Evolutionary conservation across 1,140 invertebrate species (phyloP).

Genomic region (Solenopsis invicta): DNA sequence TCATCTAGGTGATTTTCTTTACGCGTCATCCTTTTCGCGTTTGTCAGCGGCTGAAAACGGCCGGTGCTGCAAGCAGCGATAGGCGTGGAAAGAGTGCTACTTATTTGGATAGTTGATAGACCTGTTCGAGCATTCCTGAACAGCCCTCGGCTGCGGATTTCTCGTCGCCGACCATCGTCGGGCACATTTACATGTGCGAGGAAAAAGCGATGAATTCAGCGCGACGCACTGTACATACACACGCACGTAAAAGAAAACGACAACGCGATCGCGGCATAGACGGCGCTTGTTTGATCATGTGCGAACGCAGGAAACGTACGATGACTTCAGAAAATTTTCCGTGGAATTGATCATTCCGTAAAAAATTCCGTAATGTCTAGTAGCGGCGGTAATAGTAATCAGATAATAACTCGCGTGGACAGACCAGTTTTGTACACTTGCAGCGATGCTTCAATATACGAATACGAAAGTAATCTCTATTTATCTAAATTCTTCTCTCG

Average conservation of each 20-base stretch:
- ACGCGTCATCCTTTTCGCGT: background rate
- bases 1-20: background rate
- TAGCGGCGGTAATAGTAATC: too few relatives aligned
- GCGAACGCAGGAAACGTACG: background rate
- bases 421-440: background rate
- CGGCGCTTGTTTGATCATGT: slow-evolving; percentile 34
- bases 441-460: background rate
- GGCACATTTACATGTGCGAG: slow-evolving; percentile 35
- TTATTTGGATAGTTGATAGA: slow-evolving; percentile 77
- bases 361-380: background rate
- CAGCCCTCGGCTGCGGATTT: slow-evolving; percentile 26
- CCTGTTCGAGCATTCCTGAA: slow-evolving; percentile 68
- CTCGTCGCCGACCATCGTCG: slow-evolving; percentile 13
- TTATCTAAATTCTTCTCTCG: background rate
- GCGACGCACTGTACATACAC: background rate
- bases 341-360: background rate
- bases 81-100: slow-evolving; percentile 64
- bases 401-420: slow-evolving; percentile 9
- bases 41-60: slow-evolving; percentile 34
- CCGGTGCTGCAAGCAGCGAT: slow-evolving; percentile 26
- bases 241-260: slow-evolving; percentile 19
- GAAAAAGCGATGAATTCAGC: slow-evolving; percentile 55
- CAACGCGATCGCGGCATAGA: slow-evolving; percentile 5
- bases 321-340: slow-evolving; percentile 24
- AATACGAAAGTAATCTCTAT: background rate